Evolutionary conservation across 2,888 invertebrate species (phyloP).

Genomic region (Panzeria rudis): DNA sequence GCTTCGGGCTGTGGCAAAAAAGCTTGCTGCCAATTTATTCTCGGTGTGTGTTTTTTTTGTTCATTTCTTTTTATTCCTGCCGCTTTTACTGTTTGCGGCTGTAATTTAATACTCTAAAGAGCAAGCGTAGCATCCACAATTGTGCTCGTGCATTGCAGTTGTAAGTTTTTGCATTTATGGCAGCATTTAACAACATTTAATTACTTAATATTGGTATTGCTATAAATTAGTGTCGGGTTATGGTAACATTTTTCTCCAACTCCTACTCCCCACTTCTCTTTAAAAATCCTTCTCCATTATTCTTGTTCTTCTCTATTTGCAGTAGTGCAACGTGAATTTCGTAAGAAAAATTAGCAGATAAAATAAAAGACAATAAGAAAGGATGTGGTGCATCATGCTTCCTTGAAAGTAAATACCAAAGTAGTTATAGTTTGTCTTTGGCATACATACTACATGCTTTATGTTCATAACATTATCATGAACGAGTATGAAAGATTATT

Average conservation of each 20-base stretch:
- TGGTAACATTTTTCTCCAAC: conserved; percentile 52
- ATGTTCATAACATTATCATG: conserved; percentile 46
- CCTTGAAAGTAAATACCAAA: background rate
- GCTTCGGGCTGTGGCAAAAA: background rate
- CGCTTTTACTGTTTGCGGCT: conserved; percentile 53
- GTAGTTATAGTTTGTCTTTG: background rate
- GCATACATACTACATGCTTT: conserved; percentile 11
- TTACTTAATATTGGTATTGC: conserved; percentile 70
- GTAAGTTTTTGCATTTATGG: conserved; percentile 70
- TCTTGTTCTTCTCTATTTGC: background rate
- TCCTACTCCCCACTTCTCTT: background rate
- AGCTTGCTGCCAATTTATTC: background rate
- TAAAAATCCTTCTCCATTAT: background rate
- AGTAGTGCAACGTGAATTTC: conserved; percentile 26
- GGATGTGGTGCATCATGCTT: conserved; percentile 6
- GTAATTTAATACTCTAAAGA: conserved; percentile 64
- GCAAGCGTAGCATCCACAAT: conserved; percentile 37
- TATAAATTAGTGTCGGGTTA: conserved; percentile 68
- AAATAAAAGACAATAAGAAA: conserved; percentile 4
- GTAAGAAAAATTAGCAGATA: background rate
- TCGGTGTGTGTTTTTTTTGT: conserved; percentile 22
- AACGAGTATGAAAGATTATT: background rate
- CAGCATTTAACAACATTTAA: conserved; percentile 72
- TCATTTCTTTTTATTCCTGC: conserved; percentile 21
- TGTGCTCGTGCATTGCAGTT: conserved; percentile 26